Base-by-base conservation (phyloP, 1,140 invertebrate genomes). In the Phymorhynchus buccinoides region DNA sequence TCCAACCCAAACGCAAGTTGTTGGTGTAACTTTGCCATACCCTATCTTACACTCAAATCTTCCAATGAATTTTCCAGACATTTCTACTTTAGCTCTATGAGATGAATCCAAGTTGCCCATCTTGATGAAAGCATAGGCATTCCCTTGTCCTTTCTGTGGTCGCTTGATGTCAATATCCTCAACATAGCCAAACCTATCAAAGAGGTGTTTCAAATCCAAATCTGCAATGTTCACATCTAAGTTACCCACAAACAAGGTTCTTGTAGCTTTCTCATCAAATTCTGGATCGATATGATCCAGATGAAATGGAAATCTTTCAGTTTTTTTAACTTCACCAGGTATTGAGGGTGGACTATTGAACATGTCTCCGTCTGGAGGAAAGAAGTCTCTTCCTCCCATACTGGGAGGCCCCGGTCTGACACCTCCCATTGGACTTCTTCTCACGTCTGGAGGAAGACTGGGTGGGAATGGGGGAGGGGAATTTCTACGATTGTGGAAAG, bases 21-120 rank as follows among this genome's bases (percentile, higher is more conserved):
- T 99, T 0, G 98, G 98, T 35, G 97, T 99, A 0, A 98, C 97
- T 95, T 99, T 99, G 14, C 98, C 98, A 94, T 99, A 99, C 37
- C 98, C 98, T 93, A 99, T 99, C 94, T 99, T 99, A 93, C 98
- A 99, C 93, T 99, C 98, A 92, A 99, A 99, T 93, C 99, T 99
- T 14, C 98, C 98, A 93, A 99, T 99, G 91, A 99, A 99, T 91
- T 99, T 97, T 2, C 98, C 98, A 22, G 97, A 98, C 48, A 99
- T 94, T 94, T 99, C 98, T 18, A 98, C 97, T 94, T 99, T 99
- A 27, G 98, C 97, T 86, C 97, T 95, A 92, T 98, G 97, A 68
- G 95, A 94, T 94, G 93, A 94, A 91, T 99, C 98, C 73, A 99
- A 94, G 89, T 98, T 99, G 91, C 98, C 96, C 92, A 98, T 99